These are phyloP conservation scores for Bembecia ichneumoniformis DNA, from an alignment of 2,888 invertebrate species.

Conservation along the genomic window DNA sequence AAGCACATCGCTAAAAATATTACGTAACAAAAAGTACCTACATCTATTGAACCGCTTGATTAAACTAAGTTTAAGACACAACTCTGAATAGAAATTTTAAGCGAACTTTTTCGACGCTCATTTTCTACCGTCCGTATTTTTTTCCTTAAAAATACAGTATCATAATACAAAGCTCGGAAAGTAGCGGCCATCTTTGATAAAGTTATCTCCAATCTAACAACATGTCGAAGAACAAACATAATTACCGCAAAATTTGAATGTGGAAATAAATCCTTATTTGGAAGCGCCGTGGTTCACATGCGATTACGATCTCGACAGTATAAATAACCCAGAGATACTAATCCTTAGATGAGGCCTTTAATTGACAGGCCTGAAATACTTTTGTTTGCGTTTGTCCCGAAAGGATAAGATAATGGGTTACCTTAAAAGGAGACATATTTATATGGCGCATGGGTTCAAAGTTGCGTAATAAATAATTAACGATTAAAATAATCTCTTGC, in stretches of 20 bases:
- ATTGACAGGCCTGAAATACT: conserved; percentile 51
- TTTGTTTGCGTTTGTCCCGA: conserved; percentile 13
- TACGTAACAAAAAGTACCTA: too few relatives aligned
- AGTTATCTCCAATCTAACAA: background rate
- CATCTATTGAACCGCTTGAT: too few relatives aligned
- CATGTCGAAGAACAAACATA: background rate
- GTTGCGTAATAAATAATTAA: too few relatives aligned
- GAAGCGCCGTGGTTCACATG: background rate
- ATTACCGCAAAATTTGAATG: background rate
- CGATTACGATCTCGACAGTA: conserved; percentile 4
- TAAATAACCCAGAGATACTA: conserved; percentile 37
- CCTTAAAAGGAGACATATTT: background rate
- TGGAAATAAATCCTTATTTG: background rate
- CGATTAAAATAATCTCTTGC: too few relatives aligned
- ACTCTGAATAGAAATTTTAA: too few relatives aligned
- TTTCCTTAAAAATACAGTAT: too few relatives aligned
- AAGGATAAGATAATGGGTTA: background rate
- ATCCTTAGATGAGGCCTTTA: conserved; percentile 33
- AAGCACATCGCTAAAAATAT: too few relatives aligned
- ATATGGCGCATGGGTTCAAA: too few relatives aligned
- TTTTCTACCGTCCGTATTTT: too few relatives aligned
- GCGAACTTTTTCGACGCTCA: too few relatives aligned
- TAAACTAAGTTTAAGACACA: too few relatives aligned
- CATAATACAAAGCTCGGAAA: background rate
- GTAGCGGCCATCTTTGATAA: background rate